These are phyloP conservation scores for Stylophora pistillata DNA, from an alignment of 64 coral and sea anemone genomes.

Conservation along the genomic window DNA sequence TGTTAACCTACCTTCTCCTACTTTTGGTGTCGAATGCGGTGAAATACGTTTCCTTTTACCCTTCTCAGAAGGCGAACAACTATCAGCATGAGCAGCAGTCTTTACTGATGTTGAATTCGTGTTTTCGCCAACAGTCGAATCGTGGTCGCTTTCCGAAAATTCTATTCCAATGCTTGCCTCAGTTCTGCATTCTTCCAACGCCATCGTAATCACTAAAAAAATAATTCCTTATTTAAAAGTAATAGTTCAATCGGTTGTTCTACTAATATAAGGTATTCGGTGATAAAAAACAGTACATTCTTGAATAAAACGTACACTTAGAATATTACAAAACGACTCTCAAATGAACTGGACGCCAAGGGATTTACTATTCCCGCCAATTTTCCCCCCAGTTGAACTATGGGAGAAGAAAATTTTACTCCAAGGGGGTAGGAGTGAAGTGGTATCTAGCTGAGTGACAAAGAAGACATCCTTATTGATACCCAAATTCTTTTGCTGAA, in stretches of 20 bases:
- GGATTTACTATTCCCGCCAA: slow-evolving; percentile 56
- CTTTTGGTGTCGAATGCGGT: slow-evolving; percentile 84
- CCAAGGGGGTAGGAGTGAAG: neutral
- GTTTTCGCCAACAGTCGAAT: slow-evolving; percentile 55
- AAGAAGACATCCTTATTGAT: neutral
- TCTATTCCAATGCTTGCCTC: slow-evolving; percentile 84
- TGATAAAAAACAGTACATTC: neutral
- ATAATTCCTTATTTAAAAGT: neutral
- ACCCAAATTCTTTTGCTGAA: no score
- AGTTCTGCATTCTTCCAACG: slow-evolving; percentile 48
- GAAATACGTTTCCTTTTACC: slow-evolving; percentile 76
- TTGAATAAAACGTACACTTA: neutral
- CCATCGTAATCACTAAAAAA: neutral
- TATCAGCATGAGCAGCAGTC: slow-evolving; percentile 25
- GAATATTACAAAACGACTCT: neutral
- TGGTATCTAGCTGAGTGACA: neutral
- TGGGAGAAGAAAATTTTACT: slow-evolving; percentile 14
- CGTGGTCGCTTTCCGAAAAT: slow-evolving; percentile 52
- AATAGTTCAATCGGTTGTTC: neutral
- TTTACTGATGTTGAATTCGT: slow-evolving; percentile 48
- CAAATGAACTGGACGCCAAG: slow-evolving; percentile 24
- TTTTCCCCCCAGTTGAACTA: slow-evolving; percentile 15
- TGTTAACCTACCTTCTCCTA: slow-evolving; percentile 60
- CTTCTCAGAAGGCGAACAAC: slow-evolving; percentile 54
- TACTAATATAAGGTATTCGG: neutral